Percentiles rank a stretch among this genome's conserved stretches.
Evolutionary conservation across 92 coral and sea anemone species (phyloP).

Genomic region (Phenganax stokvisi): DNA sequence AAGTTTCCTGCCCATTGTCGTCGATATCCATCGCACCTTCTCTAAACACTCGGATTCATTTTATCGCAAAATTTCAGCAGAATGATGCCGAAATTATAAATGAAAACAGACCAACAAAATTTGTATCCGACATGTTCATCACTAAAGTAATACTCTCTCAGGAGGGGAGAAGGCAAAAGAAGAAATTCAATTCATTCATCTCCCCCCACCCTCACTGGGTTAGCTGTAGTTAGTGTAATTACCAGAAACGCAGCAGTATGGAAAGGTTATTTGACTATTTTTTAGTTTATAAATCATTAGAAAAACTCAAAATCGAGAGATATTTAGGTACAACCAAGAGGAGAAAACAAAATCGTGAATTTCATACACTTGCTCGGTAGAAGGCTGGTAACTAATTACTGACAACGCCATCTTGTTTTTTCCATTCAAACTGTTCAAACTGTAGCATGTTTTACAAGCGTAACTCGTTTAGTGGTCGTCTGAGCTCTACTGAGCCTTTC

Average conservation of each 20-base stretch:
- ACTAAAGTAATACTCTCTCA: background rate
- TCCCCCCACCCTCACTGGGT: too few relatives aligned
- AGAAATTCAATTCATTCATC: too few relatives aligned
- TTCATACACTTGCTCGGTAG: background rate
- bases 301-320: too few relatives aligned
- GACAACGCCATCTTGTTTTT: conserved; percentile 29
- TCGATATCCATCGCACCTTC: conserved; percentile 21
- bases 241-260: too few relatives aligned
- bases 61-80: background rate
- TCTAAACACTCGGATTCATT: conserved; percentile 14
- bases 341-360: background rate
- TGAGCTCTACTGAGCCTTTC: conserved; percentile 73
- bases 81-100: background rate
- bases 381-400: conserved; percentile 14
- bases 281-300: too few relatives aligned
- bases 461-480: conserved; percentile 72
- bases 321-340: too few relatives aligned
- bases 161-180: background rate
- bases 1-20: background rate
- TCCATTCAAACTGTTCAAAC: conserved; percentile 2
- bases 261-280: too few relatives aligned
- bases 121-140: background rate
- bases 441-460: conserved; percentile 83
- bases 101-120: background rate
- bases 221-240: too few relatives aligned